Conservation (phyloP, 2,888 invertebrate species). For the Sarcophaga variegata region DNA sequence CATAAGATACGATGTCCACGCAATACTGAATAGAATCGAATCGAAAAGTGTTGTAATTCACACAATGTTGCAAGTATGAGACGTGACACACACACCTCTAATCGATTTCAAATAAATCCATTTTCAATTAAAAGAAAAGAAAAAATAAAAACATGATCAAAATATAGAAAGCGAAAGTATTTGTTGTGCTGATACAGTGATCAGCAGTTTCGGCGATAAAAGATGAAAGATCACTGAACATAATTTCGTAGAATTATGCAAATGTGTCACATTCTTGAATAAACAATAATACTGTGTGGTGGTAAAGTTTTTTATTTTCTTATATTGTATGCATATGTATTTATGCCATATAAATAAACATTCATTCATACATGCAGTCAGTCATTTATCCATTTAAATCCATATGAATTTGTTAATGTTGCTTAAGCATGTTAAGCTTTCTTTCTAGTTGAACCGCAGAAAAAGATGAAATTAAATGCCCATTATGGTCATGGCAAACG, state of each 20-base stretch:
- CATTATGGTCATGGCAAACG: constrained; percentile 28
- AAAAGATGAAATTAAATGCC: constrained; percentile 47
- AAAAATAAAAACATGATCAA: constrained; percentile 9
- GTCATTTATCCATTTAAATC: constrained; percentile 20
- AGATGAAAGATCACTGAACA: constrained; percentile 38
- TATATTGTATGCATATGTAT: neutral
- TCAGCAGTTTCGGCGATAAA: neutral
- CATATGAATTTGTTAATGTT: constrained; percentile 4
- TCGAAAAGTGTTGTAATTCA: constrained; percentile 17
- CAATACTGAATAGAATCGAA: neutral
- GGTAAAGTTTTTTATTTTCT: constrained; percentile 30
- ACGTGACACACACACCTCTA: constrained; percentile 13
- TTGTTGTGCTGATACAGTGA: neutral
- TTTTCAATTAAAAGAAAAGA: no score
- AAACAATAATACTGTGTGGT: constrained; percentile 25
- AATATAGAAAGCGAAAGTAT: constrained; percentile 46
- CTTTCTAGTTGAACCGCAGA: constrained; percentile 41
- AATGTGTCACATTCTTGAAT: constrained; percentile 44
- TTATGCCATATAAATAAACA: neutral
- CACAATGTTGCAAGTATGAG: constrained; percentile 29
- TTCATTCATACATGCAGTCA: neutral
- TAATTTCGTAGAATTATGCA: constrained; percentile 52
- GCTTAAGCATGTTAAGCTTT: constrained; percentile 39
- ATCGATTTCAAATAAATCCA: neutral
- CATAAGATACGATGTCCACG: neutral